A percentile compares a stretch with the other conserved stretches of the same genome.
phyloP scores from a whole-genome alignment of 2,113 vertebrate species.

The Zootoca vivipara region DNA sequence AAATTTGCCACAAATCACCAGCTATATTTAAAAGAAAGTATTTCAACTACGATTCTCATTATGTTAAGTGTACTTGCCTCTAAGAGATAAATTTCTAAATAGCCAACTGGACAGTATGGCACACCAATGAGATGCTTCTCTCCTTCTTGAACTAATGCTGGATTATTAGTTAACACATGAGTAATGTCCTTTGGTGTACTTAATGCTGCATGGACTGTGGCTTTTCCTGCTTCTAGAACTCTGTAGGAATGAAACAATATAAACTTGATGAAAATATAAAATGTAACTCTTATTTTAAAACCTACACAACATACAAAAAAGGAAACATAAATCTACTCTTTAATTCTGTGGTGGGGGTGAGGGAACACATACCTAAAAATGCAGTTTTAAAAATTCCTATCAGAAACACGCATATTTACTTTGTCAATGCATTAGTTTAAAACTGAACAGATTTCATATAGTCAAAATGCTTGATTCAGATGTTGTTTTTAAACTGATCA shows the following conservation, averaged over 20 bases:
- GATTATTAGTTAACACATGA: constrained; percentile 81
- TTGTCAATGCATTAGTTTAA: not conserved
- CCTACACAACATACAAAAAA: not conserved
- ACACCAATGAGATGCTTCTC: constrained; percentile 62
- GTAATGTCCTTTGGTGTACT: constrained; percentile 74
- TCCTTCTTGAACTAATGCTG: constrained; percentile 51
- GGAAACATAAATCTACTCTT: too few relatives aligned
- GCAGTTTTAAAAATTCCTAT: not conserved
- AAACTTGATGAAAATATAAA: not conserved
- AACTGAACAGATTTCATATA: not conserved
- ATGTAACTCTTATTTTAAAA: not conserved
- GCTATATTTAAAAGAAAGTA: not conserved
- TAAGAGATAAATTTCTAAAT: constrained; percentile 88
- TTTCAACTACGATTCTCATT: not conserved
- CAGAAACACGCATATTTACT: not conserved
- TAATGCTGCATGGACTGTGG: constrained; percentile 76
- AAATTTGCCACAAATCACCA: not conserved
- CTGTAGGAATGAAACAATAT: constrained; percentile 69
- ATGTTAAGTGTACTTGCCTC: constrained; percentile 79
- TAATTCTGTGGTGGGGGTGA: not conserved
- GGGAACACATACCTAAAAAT: not conserved
- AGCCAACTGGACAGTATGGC: constrained; percentile 79
- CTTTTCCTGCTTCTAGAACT: constrained; percentile 88
- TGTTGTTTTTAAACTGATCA: not conserved
- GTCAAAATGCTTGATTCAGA: not conserved